Conservation (phyloP, 2,888 invertebrate genomes). For the Drosophila anceps region DNA sequence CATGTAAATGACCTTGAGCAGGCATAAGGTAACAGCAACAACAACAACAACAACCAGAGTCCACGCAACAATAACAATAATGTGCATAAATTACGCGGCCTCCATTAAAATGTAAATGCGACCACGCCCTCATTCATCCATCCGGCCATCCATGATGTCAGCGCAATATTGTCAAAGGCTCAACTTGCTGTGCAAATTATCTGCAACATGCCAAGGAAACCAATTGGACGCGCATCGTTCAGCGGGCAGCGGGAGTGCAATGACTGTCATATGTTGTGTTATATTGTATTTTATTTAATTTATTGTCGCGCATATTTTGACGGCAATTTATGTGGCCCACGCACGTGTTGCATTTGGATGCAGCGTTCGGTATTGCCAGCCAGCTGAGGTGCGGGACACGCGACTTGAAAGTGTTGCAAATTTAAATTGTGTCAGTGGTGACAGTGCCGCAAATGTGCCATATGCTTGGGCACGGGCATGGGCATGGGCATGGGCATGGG, state of each 20-base stretch:
- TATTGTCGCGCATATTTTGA: conserved; percentile 67
- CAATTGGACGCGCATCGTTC: background rate
- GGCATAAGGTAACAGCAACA: conserved; percentile 21
- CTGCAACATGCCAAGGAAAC: conserved; percentile 20
- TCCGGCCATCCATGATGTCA: conserved; percentile 55
- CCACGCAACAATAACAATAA: conserved; percentile 42
- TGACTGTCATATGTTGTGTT: conserved; percentile 26
- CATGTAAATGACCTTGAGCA: conserved; percentile 60
- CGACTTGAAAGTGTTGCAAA: conserved; percentile 47
- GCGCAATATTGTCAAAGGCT: conserved; percentile 47
- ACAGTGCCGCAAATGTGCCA: conserved; percentile 19
- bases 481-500: conserved; percentile 34
- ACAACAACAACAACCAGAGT: conserved; percentile 24
- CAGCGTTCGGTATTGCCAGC: background rate
- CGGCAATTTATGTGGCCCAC: conserved; percentile 66
- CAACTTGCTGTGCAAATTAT: conserved; percentile 45
- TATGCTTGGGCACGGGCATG: conserved; percentile 24
- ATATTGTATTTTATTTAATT: conserved; percentile 61
- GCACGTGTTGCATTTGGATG: conserved; percentile 65
- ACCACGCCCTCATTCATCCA: conserved; percentile 45
- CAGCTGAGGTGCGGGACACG: conserved; percentile 12
- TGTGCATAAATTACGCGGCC: conserved; percentile 67
- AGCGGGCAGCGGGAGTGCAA: conserved; percentile 17
- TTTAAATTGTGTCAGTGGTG: conserved; percentile 72
- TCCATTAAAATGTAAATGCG: conserved; percentile 71